These are phyloP conservation scores for Dasysyrphus albostriatus DNA, from an alignment of 2,888 invertebrate species.

Conservation along the genomic window DNA sequence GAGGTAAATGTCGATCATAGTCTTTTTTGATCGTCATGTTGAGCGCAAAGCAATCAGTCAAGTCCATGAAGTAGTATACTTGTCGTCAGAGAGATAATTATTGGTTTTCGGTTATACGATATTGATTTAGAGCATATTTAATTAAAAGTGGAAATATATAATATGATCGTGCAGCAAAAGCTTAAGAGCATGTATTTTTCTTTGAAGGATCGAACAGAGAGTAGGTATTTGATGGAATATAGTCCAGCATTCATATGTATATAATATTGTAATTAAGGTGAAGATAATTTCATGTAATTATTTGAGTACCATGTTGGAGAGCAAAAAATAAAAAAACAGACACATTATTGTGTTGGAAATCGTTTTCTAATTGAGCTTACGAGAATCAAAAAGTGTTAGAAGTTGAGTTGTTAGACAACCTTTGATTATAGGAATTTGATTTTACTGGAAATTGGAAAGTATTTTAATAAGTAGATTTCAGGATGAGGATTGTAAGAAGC, in stretches of 20 bases:
- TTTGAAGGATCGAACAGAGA: background rate
- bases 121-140: constrained; percentile 72
- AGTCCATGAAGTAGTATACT: constrained; percentile 43
- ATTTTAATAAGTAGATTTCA: background rate
- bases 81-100: constrained; percentile 70
- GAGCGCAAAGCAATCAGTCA: constrained; percentile 59
- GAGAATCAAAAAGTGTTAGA: background rate
- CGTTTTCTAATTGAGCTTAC: constrained; percentile 18
- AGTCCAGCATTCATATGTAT: background rate
- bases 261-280: constrained; percentile 34
- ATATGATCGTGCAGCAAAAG: background rate
- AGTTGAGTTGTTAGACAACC: constrained; percentile 16
- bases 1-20: constrained; percentile 36
- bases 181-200: background rate
- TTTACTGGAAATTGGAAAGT: background rate
- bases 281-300: constrained; percentile 62
- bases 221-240: background rate
- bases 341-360: constrained; percentile 50
- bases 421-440: background rate
- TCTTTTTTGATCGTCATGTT: constrained; percentile 24
- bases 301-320: constrained; percentile 35
- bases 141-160: constrained; percentile 35
- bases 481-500: background rate
- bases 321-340: background rate
- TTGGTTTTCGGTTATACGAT: constrained; percentile 66